Percentiles rank a stretch among this genome's conserved stretches.
Conservation (phyloP, 2,888 invertebrate genomes). For the Agrilus cyanescens region DNA sequence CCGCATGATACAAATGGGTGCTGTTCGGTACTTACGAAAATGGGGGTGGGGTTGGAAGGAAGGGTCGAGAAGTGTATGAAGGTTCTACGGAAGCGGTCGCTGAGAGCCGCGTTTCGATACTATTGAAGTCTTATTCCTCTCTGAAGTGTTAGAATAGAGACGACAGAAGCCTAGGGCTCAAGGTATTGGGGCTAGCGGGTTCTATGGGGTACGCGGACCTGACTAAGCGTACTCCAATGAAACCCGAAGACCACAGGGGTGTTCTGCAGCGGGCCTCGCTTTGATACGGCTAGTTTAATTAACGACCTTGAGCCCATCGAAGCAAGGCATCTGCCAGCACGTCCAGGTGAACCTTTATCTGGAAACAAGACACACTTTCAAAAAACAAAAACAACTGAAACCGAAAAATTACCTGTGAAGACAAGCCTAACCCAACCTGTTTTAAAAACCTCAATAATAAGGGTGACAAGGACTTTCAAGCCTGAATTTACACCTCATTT, state of each 20-base stretch:
- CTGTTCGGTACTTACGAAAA: no score
- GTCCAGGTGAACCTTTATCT: constrained; percentile 93
- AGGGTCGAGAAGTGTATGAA: constrained; percentile 4
- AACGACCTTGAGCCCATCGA: constrained; percentile 90
- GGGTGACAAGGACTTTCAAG: no score
- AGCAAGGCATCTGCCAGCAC: constrained; percentile 87
- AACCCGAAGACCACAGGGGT: constrained; percentile 20
- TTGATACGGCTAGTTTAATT: constrained; percentile 31
- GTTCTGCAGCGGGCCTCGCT: constrained; percentile 13
- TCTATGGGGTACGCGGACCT: constrained; percentile 29
- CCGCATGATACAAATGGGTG: no score
- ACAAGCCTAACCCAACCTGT: no score
- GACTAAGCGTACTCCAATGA: constrained; percentile 28
- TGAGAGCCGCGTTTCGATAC: constrained; percentile 13
- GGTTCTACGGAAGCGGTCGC: constrained; percentile 14
- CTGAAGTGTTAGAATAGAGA: constrained; percentile 32
- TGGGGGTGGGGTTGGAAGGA: neutral
- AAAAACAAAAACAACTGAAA: neutral
- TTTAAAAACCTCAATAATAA: no score
- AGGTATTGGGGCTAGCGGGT: constrained; percentile 23
- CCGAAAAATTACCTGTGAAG: no score
- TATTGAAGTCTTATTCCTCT: constrained; percentile 36
- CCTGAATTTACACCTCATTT: no score
- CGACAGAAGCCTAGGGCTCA: constrained; percentile 14
- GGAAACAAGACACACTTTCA: constrained; percentile 35